Base-by-base conservation (phyloP, 2,113 vertebrate genomes). In the Alaudala cheleensis region DNA sequence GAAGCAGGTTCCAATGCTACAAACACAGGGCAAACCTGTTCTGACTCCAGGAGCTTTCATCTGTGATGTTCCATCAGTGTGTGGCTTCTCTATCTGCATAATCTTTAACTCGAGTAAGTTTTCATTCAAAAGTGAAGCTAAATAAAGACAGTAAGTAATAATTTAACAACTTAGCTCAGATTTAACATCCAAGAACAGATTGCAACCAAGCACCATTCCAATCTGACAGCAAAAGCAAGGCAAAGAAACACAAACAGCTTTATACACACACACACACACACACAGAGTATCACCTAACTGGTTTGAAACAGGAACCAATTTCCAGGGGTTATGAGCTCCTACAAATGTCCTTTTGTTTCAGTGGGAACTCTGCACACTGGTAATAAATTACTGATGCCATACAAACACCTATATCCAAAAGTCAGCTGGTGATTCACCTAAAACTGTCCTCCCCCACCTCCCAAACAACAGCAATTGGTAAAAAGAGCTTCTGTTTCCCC, bases 121-220 rank as follows among this genome's bases (percentile, higher is more conserved):
- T 67, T 86, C 51, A 64, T 83, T 96, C 76, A 92, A 81, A 94
- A 86, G 12, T 74, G 82, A 93, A 81, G 69, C 61, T 58, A 86
- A 89, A 93, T 51, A 76, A 42, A 82, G 62, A 70, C 65, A 76
- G 22, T 51, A 76, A 82, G 42, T 78, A 86, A 91, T 53, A 91
- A 95, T 37, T 87, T 76, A 91, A 76, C 64, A 80, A 57, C 42
- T 62, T 80, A 82, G 9, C 72, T 91, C 81, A 73, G 86, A 88
- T 69, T 92, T 62, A 84, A 87, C 76, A 93, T 49, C 44, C 34
- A 78, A 71, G 88, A 92, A 60, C 65, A 92, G 57, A 81, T 37
- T 91, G 92, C 71, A 95, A 91, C 60, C 0, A 11, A 95, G 77
- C 31, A 86, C 51, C n/a, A 4, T 37, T 77, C 44, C 92, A 81